Base-by-base conservation (phyloP, 2,113 vertebrate species). In the Crocuta crocuta region DNA sequence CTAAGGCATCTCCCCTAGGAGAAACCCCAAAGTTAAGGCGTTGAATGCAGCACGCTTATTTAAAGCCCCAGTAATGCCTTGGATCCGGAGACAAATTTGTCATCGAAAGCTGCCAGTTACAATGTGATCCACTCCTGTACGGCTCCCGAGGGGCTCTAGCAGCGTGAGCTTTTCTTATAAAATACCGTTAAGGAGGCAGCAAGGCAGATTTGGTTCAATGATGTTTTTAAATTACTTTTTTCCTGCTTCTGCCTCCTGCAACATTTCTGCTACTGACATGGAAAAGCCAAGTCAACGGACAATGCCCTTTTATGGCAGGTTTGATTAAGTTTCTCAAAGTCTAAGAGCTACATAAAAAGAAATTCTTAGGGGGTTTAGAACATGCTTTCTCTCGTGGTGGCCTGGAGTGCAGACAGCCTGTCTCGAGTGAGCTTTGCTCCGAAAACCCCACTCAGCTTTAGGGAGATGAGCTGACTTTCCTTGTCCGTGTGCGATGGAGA, bases 251-350 rank as follows among this genome's bases (percentile, higher is more conserved):
- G 43, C 94, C 66, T 89, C 12, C 33, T 50, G 78, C 73, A 61
- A 33, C 89, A 53, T 73, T 92, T 91, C 61, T 91, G 76, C 95
- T 73, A 12, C 61, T 12, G 53, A 95, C 91, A 86, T 79, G 73
- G 89, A 91, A 96, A 94, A n/a, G 61, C 76, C 2, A 50, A 91
- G 48, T 78, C 53, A n/a, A n/a, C 93, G 73, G 88, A 95, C 68
- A 92, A 89, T 79, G 78, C 28, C 50, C 55, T 65, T 96, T 76
- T 71, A 80, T 76, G 87, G 88, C 86, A 73, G 53, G 70, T 96
- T 93, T 89, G 82, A 93, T 95, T 95, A 86, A 66, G 89, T 91
- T 85, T 74, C 61, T 94, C 91, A 28, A 83, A 91, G 43, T 89
- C 39, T 33, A 31, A 87, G 70, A 74, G 45, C 73, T 86, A 66